Evolutionary conservation across 2,113 vertebrate species (phyloP).

Genomic region (Mystacornis crossleyi): DNA sequence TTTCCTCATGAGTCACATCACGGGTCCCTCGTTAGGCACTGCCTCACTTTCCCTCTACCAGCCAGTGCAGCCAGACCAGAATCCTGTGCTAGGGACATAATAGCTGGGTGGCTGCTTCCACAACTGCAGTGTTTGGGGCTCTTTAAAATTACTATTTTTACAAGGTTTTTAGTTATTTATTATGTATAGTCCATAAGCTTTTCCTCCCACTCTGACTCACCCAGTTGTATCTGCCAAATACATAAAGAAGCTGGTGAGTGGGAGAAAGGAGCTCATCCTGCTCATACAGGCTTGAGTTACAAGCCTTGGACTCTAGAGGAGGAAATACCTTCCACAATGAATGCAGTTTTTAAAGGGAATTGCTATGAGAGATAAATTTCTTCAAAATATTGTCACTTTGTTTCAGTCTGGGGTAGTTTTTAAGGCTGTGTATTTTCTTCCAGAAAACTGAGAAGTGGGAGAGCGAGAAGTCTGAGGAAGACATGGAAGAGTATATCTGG

Average conservation of each 20-base stretch:
- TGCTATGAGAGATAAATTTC: background rate
- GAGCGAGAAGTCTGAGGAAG: conserved; percentile 83
- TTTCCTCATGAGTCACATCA: background rate
- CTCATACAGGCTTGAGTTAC: background rate
- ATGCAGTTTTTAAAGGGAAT: background rate
- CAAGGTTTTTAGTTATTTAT: background rate
- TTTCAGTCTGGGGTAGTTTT: background rate
- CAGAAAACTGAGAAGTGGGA: conserved; percentile 96
- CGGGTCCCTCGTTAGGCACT: background rate
- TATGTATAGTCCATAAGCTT: background rate
- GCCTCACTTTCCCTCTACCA: background rate
- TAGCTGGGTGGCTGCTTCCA: background rate
- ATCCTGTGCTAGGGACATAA: background rate
- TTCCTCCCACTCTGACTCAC: background rate
- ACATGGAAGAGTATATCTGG: conserved; percentile 94
- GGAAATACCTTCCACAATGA: background rate
- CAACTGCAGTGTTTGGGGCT: background rate
- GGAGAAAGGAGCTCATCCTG: background rate
- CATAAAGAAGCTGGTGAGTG: background rate
- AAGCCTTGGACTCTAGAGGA: background rate
- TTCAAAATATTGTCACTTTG: background rate
- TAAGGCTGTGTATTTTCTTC: background rate
- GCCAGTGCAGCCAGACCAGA: background rate
- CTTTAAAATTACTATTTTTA: background rate
- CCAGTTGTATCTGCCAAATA: background rate